Conservation (phyloP, 2,888 invertebrate species). For the Drosophila melanosoma region DNA sequence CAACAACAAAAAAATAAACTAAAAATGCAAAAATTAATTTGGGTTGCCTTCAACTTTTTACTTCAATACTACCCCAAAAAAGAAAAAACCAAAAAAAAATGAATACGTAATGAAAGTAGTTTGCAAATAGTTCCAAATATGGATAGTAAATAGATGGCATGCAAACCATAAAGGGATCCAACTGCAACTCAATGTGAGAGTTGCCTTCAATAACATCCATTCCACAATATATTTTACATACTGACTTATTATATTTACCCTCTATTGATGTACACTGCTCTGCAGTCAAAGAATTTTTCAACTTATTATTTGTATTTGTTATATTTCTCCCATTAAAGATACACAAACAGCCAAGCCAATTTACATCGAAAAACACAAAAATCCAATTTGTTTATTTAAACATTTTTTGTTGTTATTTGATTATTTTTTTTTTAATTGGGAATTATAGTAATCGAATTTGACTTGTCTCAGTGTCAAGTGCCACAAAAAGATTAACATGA, state of each 20-base stretch:
- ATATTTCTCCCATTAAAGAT: no score
- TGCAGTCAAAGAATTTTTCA: not conserved
- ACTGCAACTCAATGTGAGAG: not conserved
- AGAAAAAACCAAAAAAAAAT: not conserved
- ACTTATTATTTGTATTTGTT: no score
- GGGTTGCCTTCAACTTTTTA: not conserved
- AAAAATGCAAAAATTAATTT: not conserved
- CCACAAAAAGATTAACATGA: slow-evolving; percentile 33
- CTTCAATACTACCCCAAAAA: not conserved
- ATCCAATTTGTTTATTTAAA: not conserved
- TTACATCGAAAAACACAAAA: not conserved
- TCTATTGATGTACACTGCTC: not conserved
- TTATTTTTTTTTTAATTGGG: slow-evolving; percentile 13
- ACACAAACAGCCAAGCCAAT: not conserved
- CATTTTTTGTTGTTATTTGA: not conserved
- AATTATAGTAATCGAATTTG: slow-evolving; percentile 6
- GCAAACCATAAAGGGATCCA: not conserved
- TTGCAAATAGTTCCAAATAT: not conserved
- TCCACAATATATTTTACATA: not conserved
- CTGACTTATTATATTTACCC: not conserved
- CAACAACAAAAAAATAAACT: not conserved
- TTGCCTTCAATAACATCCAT: not conserved
- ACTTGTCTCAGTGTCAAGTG: not conserved
- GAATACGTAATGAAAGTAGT: not conserved
- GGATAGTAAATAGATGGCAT: not conserved